These are phyloP conservation scores for Drosophila virilis DNA, from an alignment of 1,140 invertebrate genomes.

Conservation along the genomic window DNA sequence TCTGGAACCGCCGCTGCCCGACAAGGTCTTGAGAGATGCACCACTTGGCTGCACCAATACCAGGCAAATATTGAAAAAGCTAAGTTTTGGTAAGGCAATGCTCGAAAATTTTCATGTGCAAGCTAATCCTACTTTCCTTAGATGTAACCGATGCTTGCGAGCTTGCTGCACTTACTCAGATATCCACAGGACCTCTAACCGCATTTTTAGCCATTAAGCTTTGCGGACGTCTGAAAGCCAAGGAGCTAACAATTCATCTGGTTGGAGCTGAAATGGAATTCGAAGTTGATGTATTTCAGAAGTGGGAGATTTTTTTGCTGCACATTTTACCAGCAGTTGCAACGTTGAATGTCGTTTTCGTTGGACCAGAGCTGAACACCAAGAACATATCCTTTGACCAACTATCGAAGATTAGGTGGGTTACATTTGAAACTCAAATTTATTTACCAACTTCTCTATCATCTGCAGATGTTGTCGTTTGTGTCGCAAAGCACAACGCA, in stretches of 20 bases:
- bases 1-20: conserved; percentile 86
- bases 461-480: conserved; percentile 61
- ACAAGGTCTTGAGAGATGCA: conserved; percentile 80
- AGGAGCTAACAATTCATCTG: conserved; percentile 65
- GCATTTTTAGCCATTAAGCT: conserved; percentile 86
- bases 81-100: conserved; percentile 57
- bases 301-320: conserved; percentile 89
- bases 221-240: conserved; percentile 69
- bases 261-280: conserved; percentile 89
- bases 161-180: conserved; percentile 87
- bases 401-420: conserved; percentile 71
- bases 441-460: neutral
- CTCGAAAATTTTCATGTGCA: neutral
- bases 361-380: conserved; percentile 88
- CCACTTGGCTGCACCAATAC: conserved; percentile 63
- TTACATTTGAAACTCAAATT: too few species aligned
- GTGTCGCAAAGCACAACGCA: conserved; percentile 61
- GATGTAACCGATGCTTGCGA: conserved; percentile 86
- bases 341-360: conserved; percentile 86
- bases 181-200: conserved; percentile 88
- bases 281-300: conserved; percentile 87
- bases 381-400: conserved; percentile 85
- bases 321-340: conserved; percentile 87
- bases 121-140: conserved; percentile 14
- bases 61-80: conserved; percentile 58